A percentile compares a stretch with the other conserved stretches of the same genome.
These are phyloP conservation scores for Eublepharis macularius DNA, from an alignment of 2,113 vertebrate species.

Conservation along the genomic window DNA sequence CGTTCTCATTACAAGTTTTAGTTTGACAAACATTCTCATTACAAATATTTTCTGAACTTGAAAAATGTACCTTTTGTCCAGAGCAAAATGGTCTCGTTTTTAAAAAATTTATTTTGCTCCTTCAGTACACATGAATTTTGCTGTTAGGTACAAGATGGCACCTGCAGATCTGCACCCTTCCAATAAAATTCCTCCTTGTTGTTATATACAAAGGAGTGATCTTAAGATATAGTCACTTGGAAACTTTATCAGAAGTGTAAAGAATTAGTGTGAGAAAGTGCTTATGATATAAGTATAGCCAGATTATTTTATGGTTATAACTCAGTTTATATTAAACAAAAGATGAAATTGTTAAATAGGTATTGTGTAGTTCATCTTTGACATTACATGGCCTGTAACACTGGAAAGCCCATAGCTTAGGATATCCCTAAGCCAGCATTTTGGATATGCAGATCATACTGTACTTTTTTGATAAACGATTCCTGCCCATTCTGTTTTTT, in stretches of 20 bases:
- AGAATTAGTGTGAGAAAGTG: constrained; percentile 41
- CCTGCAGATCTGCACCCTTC: constrained; percentile 23
- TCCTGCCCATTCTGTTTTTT: constrained; percentile 29
- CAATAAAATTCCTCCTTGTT: constrained; percentile 19
- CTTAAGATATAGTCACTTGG: constrained; percentile 12
- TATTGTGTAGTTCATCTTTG: constrained; percentile 34
- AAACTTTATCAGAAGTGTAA: constrained; percentile 38
- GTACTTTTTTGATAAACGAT: constrained; percentile 37
- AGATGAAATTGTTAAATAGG: constrained; percentile 5
- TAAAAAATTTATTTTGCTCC: constrained; percentile 54
- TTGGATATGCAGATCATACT: constrained; percentile 23
- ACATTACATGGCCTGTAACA: constrained; percentile 23
- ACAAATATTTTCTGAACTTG: neutral
- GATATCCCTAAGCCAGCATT: constrained; percentile 36
- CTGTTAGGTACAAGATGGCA: constrained; percentile 22
- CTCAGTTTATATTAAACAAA: constrained; percentile 35
- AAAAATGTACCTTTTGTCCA: constrained; percentile 36
- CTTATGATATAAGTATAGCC: constrained; percentile 37
- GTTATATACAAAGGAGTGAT: constrained; percentile 22
- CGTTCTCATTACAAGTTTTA: constrained; percentile 38
- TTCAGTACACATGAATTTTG: constrained; percentile 15
- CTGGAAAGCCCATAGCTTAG: constrained; percentile 33
- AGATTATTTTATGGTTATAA: constrained; percentile 39
- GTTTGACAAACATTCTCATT: constrained; percentile 45
- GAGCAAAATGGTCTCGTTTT: constrained; percentile 39